phyloP scores from a whole-genome alignment of 2,113 vertebrate species.

The Triplophysa tibetana region DNA sequence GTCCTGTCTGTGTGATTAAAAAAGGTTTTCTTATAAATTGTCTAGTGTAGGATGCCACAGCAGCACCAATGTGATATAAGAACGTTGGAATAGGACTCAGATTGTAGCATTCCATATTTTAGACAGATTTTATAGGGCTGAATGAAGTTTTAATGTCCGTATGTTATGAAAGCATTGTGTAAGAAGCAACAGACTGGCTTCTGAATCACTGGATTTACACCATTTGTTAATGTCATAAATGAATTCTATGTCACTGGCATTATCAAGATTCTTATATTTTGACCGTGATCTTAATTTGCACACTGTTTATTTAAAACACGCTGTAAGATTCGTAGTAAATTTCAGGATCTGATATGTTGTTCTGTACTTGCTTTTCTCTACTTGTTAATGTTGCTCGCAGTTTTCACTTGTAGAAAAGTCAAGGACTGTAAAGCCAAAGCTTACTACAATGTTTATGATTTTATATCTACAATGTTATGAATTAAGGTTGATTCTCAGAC shows the following conservation, averaged over 20 bases:
- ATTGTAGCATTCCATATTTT: constrained; percentile 2
- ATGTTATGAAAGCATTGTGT: background rate
- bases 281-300: background rate
- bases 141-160: constrained; percentile 19
- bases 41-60: background rate
- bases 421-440: no score
- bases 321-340: background rate
- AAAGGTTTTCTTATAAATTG: background rate
- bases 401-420: no score
- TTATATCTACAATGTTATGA: no score
- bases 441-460: no score
- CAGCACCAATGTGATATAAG: background rate
- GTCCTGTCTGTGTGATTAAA: background rate
- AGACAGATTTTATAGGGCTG: constrained; percentile 18
- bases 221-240: background rate
- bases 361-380: no score
- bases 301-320: background rate
- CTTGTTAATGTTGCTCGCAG: background rate
- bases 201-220: background rate
- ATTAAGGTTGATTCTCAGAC: no score
- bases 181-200: background rate
- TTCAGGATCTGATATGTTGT: background rate
- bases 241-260: background rate
- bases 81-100: background rate
- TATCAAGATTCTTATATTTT: background rate